Percentiles rank a stretch among this genome's conserved stretches.
Conservation (phyloP, 2,113 vertebrate genomes). For the Amphiprion ocellaris region DNA sequence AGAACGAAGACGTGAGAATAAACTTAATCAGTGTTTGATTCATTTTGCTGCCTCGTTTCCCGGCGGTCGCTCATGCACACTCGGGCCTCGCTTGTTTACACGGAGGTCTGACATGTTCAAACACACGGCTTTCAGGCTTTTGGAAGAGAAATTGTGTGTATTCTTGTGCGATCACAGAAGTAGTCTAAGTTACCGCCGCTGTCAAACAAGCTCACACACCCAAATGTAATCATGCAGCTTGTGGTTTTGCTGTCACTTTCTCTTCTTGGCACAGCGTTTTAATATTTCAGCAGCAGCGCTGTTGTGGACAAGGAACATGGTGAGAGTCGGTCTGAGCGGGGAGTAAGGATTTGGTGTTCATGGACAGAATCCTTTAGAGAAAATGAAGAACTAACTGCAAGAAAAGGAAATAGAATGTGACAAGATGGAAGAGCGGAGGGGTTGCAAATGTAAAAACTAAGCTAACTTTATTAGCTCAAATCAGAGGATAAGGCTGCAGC, state of each 20-base stretch:
- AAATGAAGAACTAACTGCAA: too few relatives aligned
- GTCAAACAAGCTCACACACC: background rate
- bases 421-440: too few relatives aligned
- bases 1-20: slow-evolving; percentile 21
- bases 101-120: slow-evolving; percentile 13
- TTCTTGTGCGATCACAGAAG: slow-evolving; percentile 22
- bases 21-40: slow-evolving; percentile 15
- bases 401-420: too few relatives aligned
- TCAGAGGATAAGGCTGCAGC: background rate
- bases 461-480: background rate
- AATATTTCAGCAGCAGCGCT: background rate
- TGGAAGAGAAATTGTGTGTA: slow-evolving; percentile 18
- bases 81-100: slow-evolving; percentile 8
- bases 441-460: background rate
- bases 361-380: too few relatives aligned
- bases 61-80: background rate
- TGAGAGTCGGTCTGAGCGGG: too few relatives aligned
- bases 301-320: too few relatives aligned
- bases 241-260: slow-evolving; percentile 18
- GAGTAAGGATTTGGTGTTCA: too few relatives aligned
- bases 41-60: background rate
- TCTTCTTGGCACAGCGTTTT: background rate
- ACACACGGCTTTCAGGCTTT: slow-evolving; percentile 14
- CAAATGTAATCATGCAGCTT: background rate
- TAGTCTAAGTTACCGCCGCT: background rate